A percentile compares a stretch with the other conserved stretches of the same genome.
Conservation (phyloP, 2,113 vertebrate genomes). For the Scopus umbretta region DNA sequence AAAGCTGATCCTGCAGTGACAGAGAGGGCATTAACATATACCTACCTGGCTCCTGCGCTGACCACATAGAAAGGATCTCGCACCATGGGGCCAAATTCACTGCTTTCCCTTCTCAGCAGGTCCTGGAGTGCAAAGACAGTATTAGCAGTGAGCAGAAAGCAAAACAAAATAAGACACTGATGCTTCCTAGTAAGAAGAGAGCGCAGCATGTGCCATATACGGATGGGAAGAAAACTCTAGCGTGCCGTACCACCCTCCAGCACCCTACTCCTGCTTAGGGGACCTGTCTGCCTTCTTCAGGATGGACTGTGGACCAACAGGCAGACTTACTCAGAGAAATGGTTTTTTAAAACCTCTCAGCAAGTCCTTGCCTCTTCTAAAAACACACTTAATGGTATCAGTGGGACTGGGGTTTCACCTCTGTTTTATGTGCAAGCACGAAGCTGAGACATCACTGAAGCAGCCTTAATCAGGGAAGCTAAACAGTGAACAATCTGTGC, state of each 20-base stretch:
- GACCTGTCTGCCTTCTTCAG: background rate
- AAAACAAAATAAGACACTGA: background rate
- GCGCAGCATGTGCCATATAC: background rate
- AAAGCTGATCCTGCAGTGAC: background rate
- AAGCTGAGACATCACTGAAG: background rate
- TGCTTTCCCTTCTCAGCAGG: slow-evolving; percentile 61
- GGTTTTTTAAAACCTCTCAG: background rate
- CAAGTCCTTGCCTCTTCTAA: background rate
- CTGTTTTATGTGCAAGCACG: background rate
- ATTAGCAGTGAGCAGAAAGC: background rate
- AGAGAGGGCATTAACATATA: background rate
- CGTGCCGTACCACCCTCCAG: background rate
- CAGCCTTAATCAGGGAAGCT: no score
- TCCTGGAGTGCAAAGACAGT: slow-evolving; percentile 71
- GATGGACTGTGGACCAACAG: background rate
- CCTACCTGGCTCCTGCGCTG: slow-evolving; percentile 73
- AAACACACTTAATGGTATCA: background rate
- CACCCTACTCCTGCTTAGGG: background rate
- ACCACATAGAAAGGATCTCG: slow-evolving; percentile 55
- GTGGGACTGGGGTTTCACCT: background rate
- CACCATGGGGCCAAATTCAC: slow-evolving; percentile 49
- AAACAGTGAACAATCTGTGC: background rate
- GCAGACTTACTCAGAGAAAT: background rate
- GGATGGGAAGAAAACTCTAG: background rate
- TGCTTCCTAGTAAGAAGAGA: background rate